These are phyloP conservation scores for Brachionus rotundiformis DNA, from an alignment of 1,140 invertebrate genomes.

Conservation along the genomic window DNA sequence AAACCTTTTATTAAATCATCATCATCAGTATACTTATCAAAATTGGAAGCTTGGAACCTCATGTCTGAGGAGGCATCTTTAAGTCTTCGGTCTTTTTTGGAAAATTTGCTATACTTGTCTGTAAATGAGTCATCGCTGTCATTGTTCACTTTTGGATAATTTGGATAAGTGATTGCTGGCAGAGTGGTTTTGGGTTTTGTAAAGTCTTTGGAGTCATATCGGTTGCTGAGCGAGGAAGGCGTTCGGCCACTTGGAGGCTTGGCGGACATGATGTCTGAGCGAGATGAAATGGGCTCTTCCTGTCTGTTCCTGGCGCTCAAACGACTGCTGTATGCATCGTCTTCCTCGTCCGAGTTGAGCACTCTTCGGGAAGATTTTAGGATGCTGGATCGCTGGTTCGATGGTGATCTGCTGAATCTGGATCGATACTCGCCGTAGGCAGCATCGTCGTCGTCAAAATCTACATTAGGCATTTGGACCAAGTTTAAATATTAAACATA, in stretches of 20 bases:
- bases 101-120: constrained; percentile 38
- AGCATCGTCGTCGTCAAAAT: constrained; percentile 22
- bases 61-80: no score
- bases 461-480: constrained; percentile 32
- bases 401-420: background rate
- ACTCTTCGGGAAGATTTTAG: constrained; percentile 3
- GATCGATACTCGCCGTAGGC: constrained; percentile 6
- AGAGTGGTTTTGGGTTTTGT: background rate
- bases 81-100: background rate
- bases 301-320: constrained; percentile 4
- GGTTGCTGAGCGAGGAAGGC: background rate
- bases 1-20: no score
- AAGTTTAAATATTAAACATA: background rate
- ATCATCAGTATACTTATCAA: background rate
- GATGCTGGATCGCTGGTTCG: background rate
- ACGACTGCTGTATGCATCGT: background rate
- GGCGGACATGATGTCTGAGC: background rate
- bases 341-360: background rate
- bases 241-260: constrained; percentile 23
- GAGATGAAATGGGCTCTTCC: background rate
- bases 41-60: no score
- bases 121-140: constrained; percentile 46
- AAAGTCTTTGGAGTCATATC: constrained; percentile 16
- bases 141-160: constrained; percentile 21
- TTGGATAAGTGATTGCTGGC: constrained; percentile 22